Evolutionary conservation across 1,140 invertebrate genomes (phyloP).

Genomic region (Sweltsa coloradensis): DNA sequence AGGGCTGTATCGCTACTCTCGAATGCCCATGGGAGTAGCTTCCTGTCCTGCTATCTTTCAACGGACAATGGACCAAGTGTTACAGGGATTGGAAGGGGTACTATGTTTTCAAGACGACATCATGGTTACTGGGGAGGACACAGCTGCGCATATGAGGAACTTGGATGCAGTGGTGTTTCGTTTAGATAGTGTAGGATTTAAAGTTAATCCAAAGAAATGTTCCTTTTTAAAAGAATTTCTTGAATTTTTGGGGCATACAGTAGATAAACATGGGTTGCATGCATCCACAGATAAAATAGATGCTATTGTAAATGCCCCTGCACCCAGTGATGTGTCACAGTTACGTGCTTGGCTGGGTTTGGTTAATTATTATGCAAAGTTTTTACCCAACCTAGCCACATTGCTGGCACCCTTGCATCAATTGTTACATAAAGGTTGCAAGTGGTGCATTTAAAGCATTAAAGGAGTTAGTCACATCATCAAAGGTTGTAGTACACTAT

Average conservation of each 20-base stretch:
- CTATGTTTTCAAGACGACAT: slow-evolving; percentile 23
- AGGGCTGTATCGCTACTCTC: slow-evolving; percentile 24
- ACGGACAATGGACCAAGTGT: slow-evolving; percentile 24
- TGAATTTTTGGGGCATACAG: slow-evolving; percentile 23
- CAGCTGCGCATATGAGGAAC: slow-evolving; percentile 15
- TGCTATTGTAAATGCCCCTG: slow-evolving; percentile 21
- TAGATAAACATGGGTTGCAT: slow-evolving; percentile 22
- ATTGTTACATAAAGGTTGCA: slow-evolving; percentile 20
- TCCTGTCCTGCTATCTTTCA: slow-evolving; percentile 26
- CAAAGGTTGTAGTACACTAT: slow-evolving; percentile 25
- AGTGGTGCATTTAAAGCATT: slow-evolving; percentile 17
- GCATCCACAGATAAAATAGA: slow-evolving; percentile 28
- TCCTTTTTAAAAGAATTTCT: slow-evolving; percentile 17
- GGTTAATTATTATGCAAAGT: slow-evolving; percentile 24
- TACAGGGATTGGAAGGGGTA: slow-evolving; percentile 17
- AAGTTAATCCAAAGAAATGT: slow-evolving; percentile 18
- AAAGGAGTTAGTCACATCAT: neutral
- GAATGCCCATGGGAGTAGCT: slow-evolving; percentile 27
- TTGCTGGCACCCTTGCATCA: slow-evolving; percentile 21
- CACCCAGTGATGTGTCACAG: slow-evolving; percentile 18
- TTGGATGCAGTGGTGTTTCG: slow-evolving; percentile 16
- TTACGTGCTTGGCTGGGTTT: slow-evolving; percentile 21
- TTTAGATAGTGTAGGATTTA: slow-evolving; percentile 14
- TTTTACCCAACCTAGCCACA: slow-evolving; percentile 20
- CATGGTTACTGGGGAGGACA: slow-evolving; percentile 14